These are phyloP conservation scores for Lateolabrax maculatus DNA, from an alignment of 2,797 vertebrate species.

Conservation along the genomic window DNA sequence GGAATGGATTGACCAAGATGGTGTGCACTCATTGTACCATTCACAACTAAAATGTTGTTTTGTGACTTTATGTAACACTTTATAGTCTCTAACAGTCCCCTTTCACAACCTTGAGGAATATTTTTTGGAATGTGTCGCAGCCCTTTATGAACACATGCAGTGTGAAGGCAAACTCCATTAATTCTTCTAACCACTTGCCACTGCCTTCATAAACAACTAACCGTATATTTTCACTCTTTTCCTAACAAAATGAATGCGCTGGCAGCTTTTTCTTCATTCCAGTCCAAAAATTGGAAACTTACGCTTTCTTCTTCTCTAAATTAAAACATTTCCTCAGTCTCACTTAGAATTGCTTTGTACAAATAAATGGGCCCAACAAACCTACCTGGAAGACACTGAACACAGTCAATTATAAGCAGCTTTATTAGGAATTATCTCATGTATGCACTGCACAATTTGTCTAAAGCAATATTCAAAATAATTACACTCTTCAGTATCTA, in stretches of 20 bases:
- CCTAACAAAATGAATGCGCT: conserved; percentile 20
- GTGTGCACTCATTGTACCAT: background rate
- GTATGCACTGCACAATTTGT: conserved; percentile 30
- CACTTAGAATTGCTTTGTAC: conserved; percentile 5
- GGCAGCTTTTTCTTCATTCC: conserved; percentile 2
- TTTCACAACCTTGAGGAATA: conserved; percentile 6
- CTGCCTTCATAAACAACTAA: conserved; percentile 10
- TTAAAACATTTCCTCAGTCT: conserved; percentile 4
- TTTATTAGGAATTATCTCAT: conserved; percentile 41
- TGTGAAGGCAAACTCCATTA: conserved; percentile 22
- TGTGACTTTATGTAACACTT: conserved; percentile 5
- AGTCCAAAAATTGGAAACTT: conserved; percentile 3
- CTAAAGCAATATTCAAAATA: conserved; percentile 45
- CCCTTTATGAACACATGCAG: conserved; percentile 30
- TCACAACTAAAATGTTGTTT: background rate
- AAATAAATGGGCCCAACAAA: conserved; percentile 1
- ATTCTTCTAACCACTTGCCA: conserved; percentile 24
- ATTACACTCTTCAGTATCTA: conserved; percentile 43
- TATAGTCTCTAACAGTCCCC: background rate
- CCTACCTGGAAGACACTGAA: conserved; percentile 15
- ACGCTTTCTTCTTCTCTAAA: background rate
- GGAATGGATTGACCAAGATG: background rate
- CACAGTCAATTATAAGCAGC: conserved; percentile 36
- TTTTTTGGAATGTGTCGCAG: conserved; percentile 14
- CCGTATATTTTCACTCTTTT: conserved; percentile 17